Base-by-base conservation (phyloP, 2,797 vertebrate species). In the Thaleichthys pacificus region DNA sequence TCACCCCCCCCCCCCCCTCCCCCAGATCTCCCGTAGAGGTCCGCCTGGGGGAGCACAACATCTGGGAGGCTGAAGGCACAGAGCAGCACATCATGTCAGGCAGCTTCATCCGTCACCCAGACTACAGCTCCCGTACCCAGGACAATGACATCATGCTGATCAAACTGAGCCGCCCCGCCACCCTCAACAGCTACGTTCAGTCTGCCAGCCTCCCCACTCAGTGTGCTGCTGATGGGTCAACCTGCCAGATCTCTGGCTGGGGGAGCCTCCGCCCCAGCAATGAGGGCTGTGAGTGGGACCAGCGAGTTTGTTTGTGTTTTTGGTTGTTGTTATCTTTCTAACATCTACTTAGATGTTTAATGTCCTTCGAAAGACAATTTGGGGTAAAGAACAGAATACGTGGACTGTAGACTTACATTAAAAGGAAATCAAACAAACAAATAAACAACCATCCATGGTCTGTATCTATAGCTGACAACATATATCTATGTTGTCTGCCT, bases 211-310 rank as follows among this genome's bases (percentile, higher is more conserved):
- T 96, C n/a, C 92, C 92, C 58, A 77, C 71, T 0, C 17, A 76
- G 58, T 94, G 91, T 49, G 87, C 85, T 1, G 9, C 56, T 0
- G 83, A 88, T 0, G 91, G 92, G 15, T 87, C 88, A 0, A 4
- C 73, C 60, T 94, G 93, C 57, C 81, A 89, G n/a, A 85, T 95
- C 78, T 95, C 93, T 0, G 94, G 94, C 35, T 95, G 93, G 93
- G 94, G 93, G 4, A 95, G 90, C 84, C 91, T 92, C 11, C 79
- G 88, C 15, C 87, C 92, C 80, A 88, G 79, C 11, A 76, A 93
- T 4, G 65, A 94, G 77, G 87, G 93, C 85, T 93, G 88, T 89
- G 80, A 87, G 88, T 87, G 51, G 21, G 8, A 14, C 22, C 1
- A 5, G 35, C 15, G 5, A 11, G 21, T 26, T 17, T 26, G 5